phyloP scores from a whole-genome alignment of 2,888 invertebrate genomes.

The Chymomyza amoena region DNA sequence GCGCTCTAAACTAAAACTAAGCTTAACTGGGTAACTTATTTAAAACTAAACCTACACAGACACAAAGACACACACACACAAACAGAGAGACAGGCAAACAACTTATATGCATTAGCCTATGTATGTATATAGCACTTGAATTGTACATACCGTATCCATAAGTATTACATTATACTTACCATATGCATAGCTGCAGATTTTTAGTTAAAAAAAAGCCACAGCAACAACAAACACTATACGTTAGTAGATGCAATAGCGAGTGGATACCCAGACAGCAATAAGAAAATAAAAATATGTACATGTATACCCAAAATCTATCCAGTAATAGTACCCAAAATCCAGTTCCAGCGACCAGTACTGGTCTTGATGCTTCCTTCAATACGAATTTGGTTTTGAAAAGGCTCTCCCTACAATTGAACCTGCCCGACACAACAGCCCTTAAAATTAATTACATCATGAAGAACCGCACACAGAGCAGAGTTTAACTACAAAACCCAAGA shows the following conservation, averaged over 20 bases:
- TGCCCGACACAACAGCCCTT: neutral
- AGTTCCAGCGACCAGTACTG: constrained; percentile 33
- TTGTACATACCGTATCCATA: constrained; percentile 56
- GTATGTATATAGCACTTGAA: constrained; percentile 48
- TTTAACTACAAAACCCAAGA: neutral
- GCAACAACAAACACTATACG: constrained; percentile 11
- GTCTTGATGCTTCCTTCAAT: constrained; percentile 54
- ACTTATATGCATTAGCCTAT: constrained; percentile 38
- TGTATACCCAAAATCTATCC: neutral
- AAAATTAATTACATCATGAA: constrained; percentile 4
- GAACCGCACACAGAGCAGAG: constrained; percentile 4
- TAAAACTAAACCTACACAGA: constrained; percentile 15
- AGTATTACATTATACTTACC: neutral
- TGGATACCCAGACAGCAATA: constrained; percentile 19
- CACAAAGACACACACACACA: constrained; percentile 14
- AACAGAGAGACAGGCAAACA: constrained; percentile 17
- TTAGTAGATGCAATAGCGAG: constrained; percentile 34
- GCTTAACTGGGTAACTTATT: constrained; percentile 30
- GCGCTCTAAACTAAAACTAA: constrained; percentile 42
- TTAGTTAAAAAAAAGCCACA: constrained; percentile 34
- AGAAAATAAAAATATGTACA: neutral
- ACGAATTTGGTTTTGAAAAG: constrained; percentile 18
- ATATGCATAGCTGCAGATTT: constrained; percentile 14
- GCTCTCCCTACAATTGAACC: neutral
- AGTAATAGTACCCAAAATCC: constrained; percentile 5